Conservation (phyloP, 2,888 invertebrate genomes). For the Ecliptopera silaceata region DNA sequence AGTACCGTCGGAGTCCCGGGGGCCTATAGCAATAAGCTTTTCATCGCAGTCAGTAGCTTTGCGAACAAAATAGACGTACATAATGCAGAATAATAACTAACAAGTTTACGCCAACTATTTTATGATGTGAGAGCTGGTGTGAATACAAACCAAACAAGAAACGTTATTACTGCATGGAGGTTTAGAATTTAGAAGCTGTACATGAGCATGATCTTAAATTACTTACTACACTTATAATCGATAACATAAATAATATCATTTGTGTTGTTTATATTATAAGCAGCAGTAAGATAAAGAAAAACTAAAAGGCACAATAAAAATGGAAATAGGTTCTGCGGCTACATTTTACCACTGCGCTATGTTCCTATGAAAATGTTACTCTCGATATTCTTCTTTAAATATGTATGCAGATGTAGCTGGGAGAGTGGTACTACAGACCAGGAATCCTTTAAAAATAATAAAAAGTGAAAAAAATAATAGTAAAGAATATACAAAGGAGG, state of each 20-base stretch:
- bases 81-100: conserved; percentile 12
- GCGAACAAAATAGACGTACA: conserved; percentile 32
- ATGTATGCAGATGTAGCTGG: too few relatives aligned
- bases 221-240: too few relatives aligned
- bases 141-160: conserved; percentile 8
- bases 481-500: too few relatives aligned
- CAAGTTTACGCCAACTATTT: conserved; percentile 9
- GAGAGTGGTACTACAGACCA: too few relatives aligned
- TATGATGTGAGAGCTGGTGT: conserved; percentile 6
- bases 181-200: neutral
- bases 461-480: too few relatives aligned
- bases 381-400: too few relatives aligned
- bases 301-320: conserved; percentile 10
- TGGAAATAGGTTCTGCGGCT: conserved; percentile 17
- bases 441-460: too few relatives aligned
- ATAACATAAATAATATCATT: too few relatives aligned
- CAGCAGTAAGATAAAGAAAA: too few relatives aligned
- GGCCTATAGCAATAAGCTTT: conserved; percentile 50
- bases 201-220: neutral
- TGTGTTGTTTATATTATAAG: too few relatives aligned
- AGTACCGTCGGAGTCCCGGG: conserved; percentile 46
- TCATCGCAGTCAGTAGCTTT: conserved; percentile 41
- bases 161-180: neutral
- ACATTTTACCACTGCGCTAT: neutral
- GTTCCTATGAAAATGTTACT: neutral